Evolutionary conservation across 92 coral and sea anemone species (phyloP).

Genomic region (Phymanthus crucifer): DNA sequence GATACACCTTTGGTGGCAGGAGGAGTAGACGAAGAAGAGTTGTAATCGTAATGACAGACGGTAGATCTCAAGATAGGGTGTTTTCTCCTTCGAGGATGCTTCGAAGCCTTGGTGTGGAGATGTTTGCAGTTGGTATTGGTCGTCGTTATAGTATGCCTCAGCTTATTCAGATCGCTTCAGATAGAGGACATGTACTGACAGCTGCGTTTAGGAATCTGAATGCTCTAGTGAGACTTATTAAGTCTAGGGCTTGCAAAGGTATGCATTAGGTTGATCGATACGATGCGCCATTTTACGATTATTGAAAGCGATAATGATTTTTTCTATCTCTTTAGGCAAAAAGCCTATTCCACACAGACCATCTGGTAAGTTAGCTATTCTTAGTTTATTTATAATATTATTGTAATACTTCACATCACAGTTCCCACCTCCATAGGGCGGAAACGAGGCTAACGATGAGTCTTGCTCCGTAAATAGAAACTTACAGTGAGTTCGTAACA

Average conservation of each 20-base stretch:
- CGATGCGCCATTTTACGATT: too few relatives aligned
- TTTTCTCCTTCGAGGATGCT: constrained; percentile 54
- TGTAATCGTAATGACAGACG: constrained; percentile 57
- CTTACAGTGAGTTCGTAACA: too few relatives aligned
- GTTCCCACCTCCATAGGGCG: too few relatives aligned
- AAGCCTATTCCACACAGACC: constrained; percentile 58
- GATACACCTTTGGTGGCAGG: constrained; percentile 36
- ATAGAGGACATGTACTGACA: constrained; percentile 60
- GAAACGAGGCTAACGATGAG: too few relatives aligned
- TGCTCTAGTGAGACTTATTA: constrained; percentile 52
- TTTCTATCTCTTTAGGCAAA: neutral
- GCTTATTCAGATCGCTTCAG: constrained; percentile 67
- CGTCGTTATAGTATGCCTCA: constrained; percentile 66
- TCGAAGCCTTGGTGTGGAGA: constrained; percentile 61
- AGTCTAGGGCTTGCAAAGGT: constrained; percentile 60
- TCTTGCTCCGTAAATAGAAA: too few relatives aligned
- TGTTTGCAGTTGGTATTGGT: constrained; percentile 68
- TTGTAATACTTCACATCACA: neutral
- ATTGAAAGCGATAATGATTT: neutral
- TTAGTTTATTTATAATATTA: neutral
- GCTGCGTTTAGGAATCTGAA: constrained; percentile 59
- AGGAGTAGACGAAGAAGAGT: constrained; percentile 47
- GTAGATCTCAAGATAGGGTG: constrained; percentile 62
- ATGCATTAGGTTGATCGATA: neutral
- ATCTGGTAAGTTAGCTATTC: constrained; percentile 26